Conservation (phyloP, 2,888 invertebrate genomes). For the Aphelenchoides bicaudatus region DNA sequence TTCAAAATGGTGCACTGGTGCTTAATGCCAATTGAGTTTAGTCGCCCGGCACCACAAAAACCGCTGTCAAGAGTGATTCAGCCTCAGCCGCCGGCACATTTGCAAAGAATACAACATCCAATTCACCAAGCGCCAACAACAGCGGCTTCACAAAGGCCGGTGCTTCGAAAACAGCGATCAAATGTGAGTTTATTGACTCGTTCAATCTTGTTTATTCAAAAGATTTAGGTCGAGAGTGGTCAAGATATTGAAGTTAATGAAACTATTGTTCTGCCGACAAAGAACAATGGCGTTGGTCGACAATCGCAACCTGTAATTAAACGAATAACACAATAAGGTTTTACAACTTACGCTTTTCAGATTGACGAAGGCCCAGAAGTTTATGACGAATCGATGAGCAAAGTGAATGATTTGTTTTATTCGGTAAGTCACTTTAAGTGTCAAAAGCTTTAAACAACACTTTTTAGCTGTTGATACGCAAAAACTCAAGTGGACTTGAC, state of each 20-base stretch:
- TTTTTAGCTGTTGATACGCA: too few species aligned
- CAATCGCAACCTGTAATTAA: too few species aligned
- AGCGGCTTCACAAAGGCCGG: slow-evolving; percentile 14
- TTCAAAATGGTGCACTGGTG: too few species aligned
- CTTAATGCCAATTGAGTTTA: too few species aligned
- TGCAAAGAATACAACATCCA: background rate
- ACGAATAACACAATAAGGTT: too few species aligned
- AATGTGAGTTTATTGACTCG: slow-evolving; percentile 1
- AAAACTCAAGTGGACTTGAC: too few species aligned
- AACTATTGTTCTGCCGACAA: slow-evolving; percentile 52
- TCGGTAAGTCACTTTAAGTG: background rate
- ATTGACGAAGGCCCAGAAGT: too few species aligned
- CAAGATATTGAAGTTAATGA: slow-evolving; percentile 47
- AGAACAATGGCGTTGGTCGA: slow-evolving; percentile 35
- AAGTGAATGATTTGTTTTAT: too few species aligned
- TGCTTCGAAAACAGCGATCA: slow-evolving; percentile 4
- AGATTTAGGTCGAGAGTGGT: slow-evolving; percentile 10
- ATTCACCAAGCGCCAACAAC: too few species aligned
- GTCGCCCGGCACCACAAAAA: background rate
- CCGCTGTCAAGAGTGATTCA: too few species aligned
- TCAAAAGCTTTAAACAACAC: background rate
- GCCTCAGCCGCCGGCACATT: background rate
- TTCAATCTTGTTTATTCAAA: background rate
- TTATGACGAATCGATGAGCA: too few species aligned
- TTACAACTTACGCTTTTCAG: too few species aligned